Percentiles rank a stretch among this genome's conserved stretches.
These are phyloP conservation scores for Tetraneura akinire DNA, from an alignment of 1,140 invertebrate species.

Conservation along the genomic window DNA sequence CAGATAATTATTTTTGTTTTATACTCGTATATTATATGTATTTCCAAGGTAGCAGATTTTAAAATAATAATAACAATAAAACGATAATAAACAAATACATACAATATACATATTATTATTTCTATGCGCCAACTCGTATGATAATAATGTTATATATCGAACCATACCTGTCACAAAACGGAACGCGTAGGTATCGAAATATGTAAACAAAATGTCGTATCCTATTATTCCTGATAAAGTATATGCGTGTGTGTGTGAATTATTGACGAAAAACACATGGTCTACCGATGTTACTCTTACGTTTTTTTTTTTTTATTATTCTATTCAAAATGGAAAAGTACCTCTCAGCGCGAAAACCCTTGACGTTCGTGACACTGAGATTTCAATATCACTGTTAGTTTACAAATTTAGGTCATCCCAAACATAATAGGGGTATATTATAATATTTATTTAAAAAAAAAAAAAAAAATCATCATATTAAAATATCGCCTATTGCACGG, in stretches of 20 bases:
- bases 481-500: too few species aligned
- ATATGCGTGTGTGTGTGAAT: neutral
- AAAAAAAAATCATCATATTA: too few species aligned
- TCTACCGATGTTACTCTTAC: neutral
- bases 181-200: neutral
- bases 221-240: constrained; percentile 5
- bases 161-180: constrained; percentile 8
- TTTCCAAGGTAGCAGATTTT: too few species aligned
- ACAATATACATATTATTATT: too few species aligned
- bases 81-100: too few species aligned
- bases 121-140: neutral
- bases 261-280: constrained; percentile 31
- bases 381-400: constrained; percentile 29
- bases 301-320: constrained; percentile 12
- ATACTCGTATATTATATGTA: too few species aligned
- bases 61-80: too few species aligned
- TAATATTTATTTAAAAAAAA: too few species aligned
- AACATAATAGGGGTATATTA: too few species aligned
- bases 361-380: constrained; percentile 2
- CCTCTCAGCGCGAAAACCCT: constrained; percentile 2
- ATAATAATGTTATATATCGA: constrained; percentile 13
- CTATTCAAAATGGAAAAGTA: constrained; percentile 34
- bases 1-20: too few species aligned
- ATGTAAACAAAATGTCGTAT: constrained; percentile 24
- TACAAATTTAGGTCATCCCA: constrained; percentile 20